A percentile compares a stretch with the other conserved stretches of the same genome.
phyloP scores from a whole-genome alignment of 2,888 invertebrate species.

The Nasonovia ribisnigri region DNA sequence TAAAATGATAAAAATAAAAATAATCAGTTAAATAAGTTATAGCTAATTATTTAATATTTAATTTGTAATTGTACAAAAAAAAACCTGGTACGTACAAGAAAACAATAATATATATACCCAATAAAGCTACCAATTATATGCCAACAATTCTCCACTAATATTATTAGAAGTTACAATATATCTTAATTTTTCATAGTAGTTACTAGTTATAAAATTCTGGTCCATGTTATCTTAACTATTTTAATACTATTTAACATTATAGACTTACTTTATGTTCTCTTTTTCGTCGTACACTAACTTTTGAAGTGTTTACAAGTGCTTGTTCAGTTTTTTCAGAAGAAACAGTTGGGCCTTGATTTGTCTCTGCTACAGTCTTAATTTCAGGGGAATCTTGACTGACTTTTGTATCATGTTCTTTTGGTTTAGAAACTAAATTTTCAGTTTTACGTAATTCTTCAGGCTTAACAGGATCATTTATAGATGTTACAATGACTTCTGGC shows the following conservation, averaged over 20 bases:
- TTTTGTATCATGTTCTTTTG: constrained; percentile 54
- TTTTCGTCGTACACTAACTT: constrained; percentile 73
- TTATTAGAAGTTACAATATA: neutral
- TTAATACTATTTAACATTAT: neutral
- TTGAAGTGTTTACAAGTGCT: constrained; percentile 72
- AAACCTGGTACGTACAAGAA: neutral
- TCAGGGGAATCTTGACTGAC: constrained; percentile 54
- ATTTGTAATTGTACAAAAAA: neutral
- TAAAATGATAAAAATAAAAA: neutral
- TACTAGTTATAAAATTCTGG: rapidly evolving
- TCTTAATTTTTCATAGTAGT: neutral
- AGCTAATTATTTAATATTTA: neutral
- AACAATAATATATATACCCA: neutral
- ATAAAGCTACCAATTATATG: neutral
- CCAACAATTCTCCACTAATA: neutral
- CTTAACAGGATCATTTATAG: constrained; percentile 28
- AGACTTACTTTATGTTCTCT: constrained; percentile 70
- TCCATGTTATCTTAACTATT: neutral
- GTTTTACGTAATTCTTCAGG: constrained; percentile 23
- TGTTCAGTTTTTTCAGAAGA: constrained; percentile 48
- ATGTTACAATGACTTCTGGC: neutral
- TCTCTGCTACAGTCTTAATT: constrained; percentile 27
- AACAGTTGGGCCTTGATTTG: constrained; percentile 5
- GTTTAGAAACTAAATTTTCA: constrained; percentile 41
- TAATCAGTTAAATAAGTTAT: neutral